Base-by-base conservation (phyloP, 2,888 invertebrate genomes). In the Serrognathus titanus region DNA sequence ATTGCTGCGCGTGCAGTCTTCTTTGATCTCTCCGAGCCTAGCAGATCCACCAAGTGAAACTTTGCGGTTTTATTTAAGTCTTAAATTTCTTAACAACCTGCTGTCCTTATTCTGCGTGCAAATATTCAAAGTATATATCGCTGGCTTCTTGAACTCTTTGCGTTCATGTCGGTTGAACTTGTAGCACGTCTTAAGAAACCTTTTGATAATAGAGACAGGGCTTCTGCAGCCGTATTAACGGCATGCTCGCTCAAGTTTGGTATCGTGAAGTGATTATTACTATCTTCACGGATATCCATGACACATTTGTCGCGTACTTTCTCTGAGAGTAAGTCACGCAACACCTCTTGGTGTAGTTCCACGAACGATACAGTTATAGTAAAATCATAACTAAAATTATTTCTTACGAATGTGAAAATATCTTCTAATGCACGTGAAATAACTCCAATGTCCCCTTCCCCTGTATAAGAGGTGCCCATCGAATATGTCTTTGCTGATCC, bases 111-210 rank as follows among this genome's bases (percentile, higher is more conserved):
- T 82, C 57, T 85, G 83, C 70, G 89, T 87, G 13, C 80, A 76
- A 24, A 93, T 82, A 13, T 84, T 82, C 0, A 94, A 78, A 0
- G 92, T 92, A 69, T 93, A 93, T 41, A 96, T 92, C 0, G 95
- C 95, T 96, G 96, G 48, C 93, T 94, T 3, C 96, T 80, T 53
- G 93, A 94, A 4, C 94, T 94, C 1, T 88, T 87, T 12, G 85
- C 82, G 75, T 96, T 96, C 96, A 96, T 96, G 0, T 94, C 94
- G 0, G 96, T 96, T 2, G 92, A 85, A 0, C 91, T 94, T 0
- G 93, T 93, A 1, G 91, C 90, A 48, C 95, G 80, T 7, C 88
- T 85, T 0, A 79, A 67, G 0, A 93, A 92, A 0, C 95, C 95
- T 56, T 83, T 82, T 48, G 83, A 80, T 13, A 91, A 72, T 39